Evolutionary conservation across 2,113 vertebrate species (phyloP), one percentile per base, ranked within the genome.

Genomic region (Hirundichthys speculiger): DNA sequence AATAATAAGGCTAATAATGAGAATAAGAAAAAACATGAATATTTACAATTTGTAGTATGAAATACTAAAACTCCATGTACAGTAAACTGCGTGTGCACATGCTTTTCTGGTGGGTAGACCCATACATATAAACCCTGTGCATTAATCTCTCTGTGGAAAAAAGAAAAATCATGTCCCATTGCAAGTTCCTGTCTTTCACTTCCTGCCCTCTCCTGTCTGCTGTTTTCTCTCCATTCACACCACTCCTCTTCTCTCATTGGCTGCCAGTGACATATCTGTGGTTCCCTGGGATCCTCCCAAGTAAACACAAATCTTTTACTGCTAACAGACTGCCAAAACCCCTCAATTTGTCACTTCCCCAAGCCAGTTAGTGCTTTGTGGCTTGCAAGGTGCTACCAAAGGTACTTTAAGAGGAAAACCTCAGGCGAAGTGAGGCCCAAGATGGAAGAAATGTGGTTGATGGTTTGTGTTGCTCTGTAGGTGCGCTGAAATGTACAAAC

Each of bases 311-410:
- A 19, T 57, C 73, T 85, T 86, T 85, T 74, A 86, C 90, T 77
- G 20, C 79, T 81, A 75, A 71, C 70, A 61, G 30, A 55, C 83
- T 87, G 83, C 78, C 78, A 91, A 92, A 89, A 84, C 85, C 82
- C 64, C 80, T 84, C 76, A 89, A 92, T 90, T 91, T 93, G 89
- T 90, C 86, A 85, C 82, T 80, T 84, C 55, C 72, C 75, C 39
- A 48, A 88, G 83, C 84, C 75, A 80, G 73, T 82, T 80, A 73
- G 83, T 86, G 79, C 82, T 88, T 77, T 91, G 89, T 50, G 84
- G 86, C 66, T 70, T 84, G 60, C 72, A 87, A 92, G 91, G 90
- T 92, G 85, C 73, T 57, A 73, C 79, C 50, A 68, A 84, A 91
- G 88, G 89, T 89, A 74, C 64, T 73, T n/a, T 66, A 41, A 69